Evolutionary conservation across 2,113 vertebrate species (phyloP).

Genomic region (Nanorana parkeri): DNA sequence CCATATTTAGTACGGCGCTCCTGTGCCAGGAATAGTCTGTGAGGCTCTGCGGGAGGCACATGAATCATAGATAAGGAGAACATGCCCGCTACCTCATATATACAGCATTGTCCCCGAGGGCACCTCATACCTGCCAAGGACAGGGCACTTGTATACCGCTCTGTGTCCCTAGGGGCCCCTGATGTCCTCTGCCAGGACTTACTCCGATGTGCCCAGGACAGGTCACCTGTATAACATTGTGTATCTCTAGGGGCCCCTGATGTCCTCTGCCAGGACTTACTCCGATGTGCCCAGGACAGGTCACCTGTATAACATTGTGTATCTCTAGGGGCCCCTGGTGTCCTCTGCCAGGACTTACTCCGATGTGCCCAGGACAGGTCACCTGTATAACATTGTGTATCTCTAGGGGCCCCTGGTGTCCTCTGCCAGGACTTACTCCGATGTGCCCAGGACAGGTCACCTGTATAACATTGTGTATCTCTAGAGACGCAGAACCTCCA

Average conservation of each 20-base stretch:
- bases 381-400: too few relatives aligned
- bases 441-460: not conserved
- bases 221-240: not conserved
- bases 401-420: too few relatives aligned
- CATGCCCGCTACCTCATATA: not conserved
- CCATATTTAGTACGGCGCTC: conserved; percentile 36
- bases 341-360: too few relatives aligned
- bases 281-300: too few relatives aligned
- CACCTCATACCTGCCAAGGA: not conserved
- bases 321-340: too few relatives aligned
- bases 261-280: too few relatives aligned
- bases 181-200: not conserved
- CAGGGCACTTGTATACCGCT: too few relatives aligned
- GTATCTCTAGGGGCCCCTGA: too few relatives aligned
- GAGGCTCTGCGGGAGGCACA: conserved; percentile 4
- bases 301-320: too few relatives aligned
- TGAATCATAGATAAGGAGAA: not conserved
- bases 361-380: too few relatives aligned
- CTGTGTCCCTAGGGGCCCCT: not conserved
- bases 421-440: too few relatives aligned
- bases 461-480: conserved; percentile 21
- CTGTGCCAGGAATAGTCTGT: conserved; percentile 37
- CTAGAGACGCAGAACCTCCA: conserved; percentile 24
- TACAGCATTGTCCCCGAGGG: not conserved
- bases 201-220: not conserved